phyloP scores from a whole-genome alignment of 2,797 vertebrate species.

The Hippopotamyrus pictus region DNA sequence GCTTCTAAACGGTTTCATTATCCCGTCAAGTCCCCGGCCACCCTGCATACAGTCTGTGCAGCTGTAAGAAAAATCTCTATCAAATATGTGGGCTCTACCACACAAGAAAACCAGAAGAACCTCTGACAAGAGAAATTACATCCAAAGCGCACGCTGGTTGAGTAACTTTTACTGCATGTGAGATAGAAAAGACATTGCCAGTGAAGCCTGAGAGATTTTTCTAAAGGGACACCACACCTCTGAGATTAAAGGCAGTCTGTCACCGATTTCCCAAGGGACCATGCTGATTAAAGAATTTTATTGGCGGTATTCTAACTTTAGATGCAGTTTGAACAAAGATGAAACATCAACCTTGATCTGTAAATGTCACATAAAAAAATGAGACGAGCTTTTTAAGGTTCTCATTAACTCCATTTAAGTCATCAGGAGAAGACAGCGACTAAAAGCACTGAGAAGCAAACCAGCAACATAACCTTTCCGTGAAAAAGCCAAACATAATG shows the following conservation, averaged over 20 bases:
- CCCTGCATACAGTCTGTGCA: slow-evolving; percentile 3
- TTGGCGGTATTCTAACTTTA: slow-evolving; percentile 11
- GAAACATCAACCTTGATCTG: slow-evolving; percentile 5
- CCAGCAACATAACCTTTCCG: neutral
- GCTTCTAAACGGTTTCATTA: slow-evolving; percentile 14
- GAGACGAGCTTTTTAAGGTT: neutral
- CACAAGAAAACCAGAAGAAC: neutral
- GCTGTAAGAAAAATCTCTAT: slow-evolving; percentile 8
- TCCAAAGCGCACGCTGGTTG: neutral
- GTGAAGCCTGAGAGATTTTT: neutral
- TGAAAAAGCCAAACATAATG: neutral
- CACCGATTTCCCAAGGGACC: neutral
- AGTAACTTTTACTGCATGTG: neutral
- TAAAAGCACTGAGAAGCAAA: neutral
- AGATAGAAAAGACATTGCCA: slow-evolving; percentile 1
- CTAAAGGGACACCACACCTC: neutral
- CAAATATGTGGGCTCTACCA: neutral
- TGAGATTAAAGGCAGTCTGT: slow-evolving; percentile 14
- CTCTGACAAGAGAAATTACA: slow-evolving; percentile 1
- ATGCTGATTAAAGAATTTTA: neutral
- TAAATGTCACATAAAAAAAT: neutral
- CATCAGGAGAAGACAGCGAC: neutral
- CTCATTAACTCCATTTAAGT: slow-evolving; percentile 4
- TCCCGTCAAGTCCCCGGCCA: neutral
- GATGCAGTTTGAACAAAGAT: slow-evolving; percentile 1